A percentile compares a stretch with the other conserved stretches of the same genome.
phyloP scores from a whole-genome alignment of 2,888 invertebrate species.

The Sesamia inferens region DNA sequence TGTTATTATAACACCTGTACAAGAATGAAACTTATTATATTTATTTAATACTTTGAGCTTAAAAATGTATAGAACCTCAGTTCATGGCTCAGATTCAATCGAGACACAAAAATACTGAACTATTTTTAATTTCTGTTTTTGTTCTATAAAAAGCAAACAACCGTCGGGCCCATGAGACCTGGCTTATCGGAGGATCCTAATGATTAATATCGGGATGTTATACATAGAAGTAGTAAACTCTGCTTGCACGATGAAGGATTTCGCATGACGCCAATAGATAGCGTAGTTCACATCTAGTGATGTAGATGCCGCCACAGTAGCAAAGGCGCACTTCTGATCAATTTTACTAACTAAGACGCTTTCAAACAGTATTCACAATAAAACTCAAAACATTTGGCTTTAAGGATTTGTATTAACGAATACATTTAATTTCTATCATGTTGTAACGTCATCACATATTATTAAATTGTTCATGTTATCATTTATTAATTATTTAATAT shows the following conservation, averaged over 20 bases:
- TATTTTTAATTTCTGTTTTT: background rate
- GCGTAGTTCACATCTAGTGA: background rate
- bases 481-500: constrained; percentile 32
- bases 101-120: background rate
- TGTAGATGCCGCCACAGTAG: background rate
- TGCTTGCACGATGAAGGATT: background rate
- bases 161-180: too few relatives aligned
- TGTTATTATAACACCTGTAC: background rate
- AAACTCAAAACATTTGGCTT: constrained; percentile 41
- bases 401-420: constrained; percentile 13
- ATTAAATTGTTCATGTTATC: constrained; percentile 48
- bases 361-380: constrained; percentile 58
- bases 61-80: background rate
- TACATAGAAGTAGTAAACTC: background rate
- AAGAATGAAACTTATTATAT: background rate
- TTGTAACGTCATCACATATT: constrained; percentile 42
- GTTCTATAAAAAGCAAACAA: too few relatives aligned
- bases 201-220: background rate
- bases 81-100: background rate
- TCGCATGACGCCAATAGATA: background rate
- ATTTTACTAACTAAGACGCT: background rate
- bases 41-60: background rate
- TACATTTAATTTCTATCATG: constrained; percentile 30
- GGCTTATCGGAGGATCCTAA: too few relatives aligned
- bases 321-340: background rate